A percentile compares a stretch with the other conserved stretches of the same genome.
These are phyloP conservation scores for Rhyacichthys aspro DNA, from an alignment of 2,797 vertebrate species.

Conservation along the genomic window DNA sequence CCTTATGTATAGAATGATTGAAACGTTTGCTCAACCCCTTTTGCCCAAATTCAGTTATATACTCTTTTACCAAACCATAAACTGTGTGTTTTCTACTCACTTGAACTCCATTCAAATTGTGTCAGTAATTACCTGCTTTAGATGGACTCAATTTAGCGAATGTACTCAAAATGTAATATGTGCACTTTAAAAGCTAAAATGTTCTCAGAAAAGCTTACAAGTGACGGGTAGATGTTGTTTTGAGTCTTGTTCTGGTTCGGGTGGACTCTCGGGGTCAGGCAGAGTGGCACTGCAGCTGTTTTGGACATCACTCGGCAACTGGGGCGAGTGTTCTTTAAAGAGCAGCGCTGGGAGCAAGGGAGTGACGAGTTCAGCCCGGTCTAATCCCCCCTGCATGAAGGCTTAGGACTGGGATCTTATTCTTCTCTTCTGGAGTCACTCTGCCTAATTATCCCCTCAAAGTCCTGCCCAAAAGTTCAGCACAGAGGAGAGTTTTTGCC, in stretches of 20 bases:
- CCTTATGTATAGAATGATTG: no score
- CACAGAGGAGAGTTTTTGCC: not conserved
- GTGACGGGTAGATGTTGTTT: not conserved
- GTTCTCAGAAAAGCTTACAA: no score
- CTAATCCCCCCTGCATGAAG: conserved; percentile 64
- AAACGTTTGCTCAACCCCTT: no score
- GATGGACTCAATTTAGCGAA: no score
- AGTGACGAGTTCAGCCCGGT: conserved; percentile 58
- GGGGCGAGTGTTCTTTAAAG: conserved; percentile 41
- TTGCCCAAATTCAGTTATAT: no score
- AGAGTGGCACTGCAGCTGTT: conserved; percentile 19
- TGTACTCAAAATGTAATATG: no score
- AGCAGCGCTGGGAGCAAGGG: conserved; percentile 19
- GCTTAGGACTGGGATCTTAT: conserved; percentile 63
- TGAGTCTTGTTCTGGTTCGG: not conserved
- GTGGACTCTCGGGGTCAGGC: conserved; percentile 12
- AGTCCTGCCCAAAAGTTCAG: conserved; percentile 54
- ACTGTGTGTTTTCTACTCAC: no score
- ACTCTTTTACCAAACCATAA: no score
- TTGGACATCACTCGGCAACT: conserved; percentile 22
- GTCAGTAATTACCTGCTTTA: no score
- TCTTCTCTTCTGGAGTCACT: conserved; percentile 60
- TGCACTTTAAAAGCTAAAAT: no score
- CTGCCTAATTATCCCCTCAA: conserved; percentile 73
- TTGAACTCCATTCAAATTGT: no score